phyloP scores from a whole-genome alignment of 2,797 vertebrate species.

The Arnoldichthys spilopterus region DNA sequence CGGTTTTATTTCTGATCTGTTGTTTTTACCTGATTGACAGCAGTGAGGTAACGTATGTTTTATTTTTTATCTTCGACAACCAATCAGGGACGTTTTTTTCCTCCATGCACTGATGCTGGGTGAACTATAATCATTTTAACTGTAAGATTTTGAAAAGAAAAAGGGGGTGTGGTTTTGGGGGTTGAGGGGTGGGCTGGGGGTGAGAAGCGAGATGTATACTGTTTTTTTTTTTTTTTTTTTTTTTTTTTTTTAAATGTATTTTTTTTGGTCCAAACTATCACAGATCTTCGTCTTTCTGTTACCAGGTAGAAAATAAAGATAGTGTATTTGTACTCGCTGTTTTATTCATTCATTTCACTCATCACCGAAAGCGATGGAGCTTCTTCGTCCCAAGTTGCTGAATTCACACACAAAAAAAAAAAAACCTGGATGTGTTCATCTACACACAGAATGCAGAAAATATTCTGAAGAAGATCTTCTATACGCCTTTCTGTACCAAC shows the following conservation, averaged over 20 bases:
- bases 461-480: no score
- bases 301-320: slow-evolving; percentile 76
- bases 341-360: slow-evolving; percentile 15
- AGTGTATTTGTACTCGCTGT: slow-evolving; percentile 63
- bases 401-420: no score
- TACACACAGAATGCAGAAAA: no score
- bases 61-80: slow-evolving; percentile 60
- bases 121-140: slow-evolving; percentile 63
- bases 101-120: slow-evolving; percentile 78
- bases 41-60: slow-evolving; percentile 45
- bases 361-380: no score
- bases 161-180: slow-evolving; percentile 24
- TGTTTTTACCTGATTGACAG: slow-evolving; percentile 59
- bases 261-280: slow-evolving; percentile 68
- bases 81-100: slow-evolving; percentile 81
- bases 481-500: no score
- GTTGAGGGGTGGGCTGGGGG: not conserved
- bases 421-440: no score
- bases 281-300: slow-evolving; percentile 74
- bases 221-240: slow-evolving; percentile 72
- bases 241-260: slow-evolving; percentile 68
- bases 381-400: no score
- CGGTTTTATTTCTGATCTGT: slow-evolving; percentile 20
- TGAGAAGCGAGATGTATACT: slow-evolving; percentile 57
- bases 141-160: slow-evolving; percentile 59